Percentiles rank a stretch among this genome's conserved stretches.
Conservation (phyloP, 1,140 invertebrate species). For the Ladona fulva region DNA sequence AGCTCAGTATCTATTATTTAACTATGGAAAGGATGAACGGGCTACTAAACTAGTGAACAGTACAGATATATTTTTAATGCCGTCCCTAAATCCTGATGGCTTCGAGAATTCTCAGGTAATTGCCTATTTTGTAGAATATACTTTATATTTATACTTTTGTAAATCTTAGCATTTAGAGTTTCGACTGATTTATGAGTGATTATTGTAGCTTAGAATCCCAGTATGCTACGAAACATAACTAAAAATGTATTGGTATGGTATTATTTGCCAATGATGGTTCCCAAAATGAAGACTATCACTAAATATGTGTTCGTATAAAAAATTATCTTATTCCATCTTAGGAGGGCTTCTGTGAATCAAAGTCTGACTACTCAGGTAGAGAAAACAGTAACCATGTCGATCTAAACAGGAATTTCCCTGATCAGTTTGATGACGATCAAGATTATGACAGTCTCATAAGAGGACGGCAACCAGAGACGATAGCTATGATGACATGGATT, state of each 20-base stretch:
- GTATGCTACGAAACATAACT: no score
- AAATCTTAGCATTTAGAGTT: no score
- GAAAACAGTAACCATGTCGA: conserved; percentile 71
- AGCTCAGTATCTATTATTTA: conserved; percentile 71
- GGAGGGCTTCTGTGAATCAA: conserved; percentile 71
- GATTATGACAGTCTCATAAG: conserved; percentile 28
- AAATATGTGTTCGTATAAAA: background rate
- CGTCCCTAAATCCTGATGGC: conserved; percentile 88
- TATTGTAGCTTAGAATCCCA: no score
- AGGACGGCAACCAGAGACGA: conserved; percentile 77
- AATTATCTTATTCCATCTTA: conserved; percentile 34
- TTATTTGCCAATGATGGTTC: no score
- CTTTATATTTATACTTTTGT: background rate
- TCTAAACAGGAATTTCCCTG: conserved; percentile 83
- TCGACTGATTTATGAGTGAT: no score
- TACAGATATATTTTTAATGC: conserved; percentile 85
- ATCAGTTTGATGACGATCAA: conserved; percentile 54
- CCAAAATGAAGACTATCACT: no score
- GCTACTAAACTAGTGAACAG: conserved; percentile 63
- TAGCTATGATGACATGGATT: conserved; percentile 85
- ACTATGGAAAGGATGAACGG: conserved; percentile 58
- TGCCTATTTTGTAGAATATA: background rate
- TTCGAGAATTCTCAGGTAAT: conserved; percentile 64
- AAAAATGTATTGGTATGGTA: no score
- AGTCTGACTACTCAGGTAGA: conserved; percentile 53